Evolutionary conservation across 1,140 invertebrate species (phyloP).

Genomic region (Mamestra configurata): DNA sequence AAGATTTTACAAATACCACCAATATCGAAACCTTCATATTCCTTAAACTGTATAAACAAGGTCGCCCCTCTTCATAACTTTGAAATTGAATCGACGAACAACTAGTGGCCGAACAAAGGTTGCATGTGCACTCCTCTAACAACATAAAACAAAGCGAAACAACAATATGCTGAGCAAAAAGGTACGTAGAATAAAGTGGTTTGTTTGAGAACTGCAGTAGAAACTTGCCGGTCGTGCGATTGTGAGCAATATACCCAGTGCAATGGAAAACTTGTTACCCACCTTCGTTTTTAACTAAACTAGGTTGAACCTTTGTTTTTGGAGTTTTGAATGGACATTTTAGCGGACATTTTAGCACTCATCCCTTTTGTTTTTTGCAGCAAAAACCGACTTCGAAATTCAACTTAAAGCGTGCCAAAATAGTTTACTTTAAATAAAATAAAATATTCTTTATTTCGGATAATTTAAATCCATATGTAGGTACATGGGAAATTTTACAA

Average conservation of each 20-base stretch:
- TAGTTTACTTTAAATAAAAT: too few relatives aligned
- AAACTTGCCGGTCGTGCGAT: slow-evolving; percentile 6
- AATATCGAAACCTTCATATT: too few relatives aligned
- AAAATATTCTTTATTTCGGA: too few relatives aligned
- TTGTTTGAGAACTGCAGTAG: slow-evolving; percentile 4
- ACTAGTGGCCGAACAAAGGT: background rate
- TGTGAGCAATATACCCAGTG: background rate
- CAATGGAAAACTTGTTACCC: slow-evolving; percentile 7
- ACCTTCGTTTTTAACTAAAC: background rate
- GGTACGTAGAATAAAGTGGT: slow-evolving; percentile 1
- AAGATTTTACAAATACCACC: too few relatives aligned
- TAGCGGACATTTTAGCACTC: too few relatives aligned
- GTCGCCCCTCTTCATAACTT: background rate
- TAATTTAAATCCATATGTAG: too few relatives aligned
- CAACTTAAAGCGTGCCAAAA: too few relatives aligned
- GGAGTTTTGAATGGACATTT: too few relatives aligned
- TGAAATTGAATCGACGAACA: slow-evolving; percentile 8
- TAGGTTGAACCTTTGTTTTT: background rate
- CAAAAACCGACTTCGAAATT: too few relatives aligned
- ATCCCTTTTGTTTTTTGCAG: too few relatives aligned
- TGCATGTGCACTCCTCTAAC: background rate
- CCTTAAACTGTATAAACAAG: background rate
- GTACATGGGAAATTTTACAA: too few relatives aligned
- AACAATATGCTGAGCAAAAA: slow-evolving; percentile 11
- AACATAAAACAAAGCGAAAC: slow-evolving; percentile 3